Evolutionary conservation across 1,140 invertebrate species (phyloP).

Genomic region (Pissodes strobi): DNA sequence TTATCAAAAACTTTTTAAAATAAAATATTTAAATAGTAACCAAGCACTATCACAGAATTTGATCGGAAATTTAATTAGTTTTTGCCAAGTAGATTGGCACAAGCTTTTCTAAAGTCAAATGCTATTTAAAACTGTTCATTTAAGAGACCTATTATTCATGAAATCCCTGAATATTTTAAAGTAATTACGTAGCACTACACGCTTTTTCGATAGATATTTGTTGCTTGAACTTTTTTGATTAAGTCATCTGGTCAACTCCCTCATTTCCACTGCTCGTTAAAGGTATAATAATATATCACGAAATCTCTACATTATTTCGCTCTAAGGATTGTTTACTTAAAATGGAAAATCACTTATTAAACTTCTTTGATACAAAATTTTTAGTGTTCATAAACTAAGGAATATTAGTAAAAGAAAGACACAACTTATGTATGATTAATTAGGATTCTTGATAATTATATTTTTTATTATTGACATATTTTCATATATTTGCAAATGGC

Average conservation of each 20-base stretch:
- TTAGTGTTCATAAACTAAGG: no score
- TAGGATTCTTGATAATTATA: no score
- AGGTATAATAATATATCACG: slow-evolving; percentile 11
- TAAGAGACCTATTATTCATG: slow-evolving; percentile 24
- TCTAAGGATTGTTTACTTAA: slow-evolving; percentile 12
- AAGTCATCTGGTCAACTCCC: slow-evolving; percentile 13
- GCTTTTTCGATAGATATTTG: slow-evolving; percentile 27
- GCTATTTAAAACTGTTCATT: slow-evolving; percentile 12
- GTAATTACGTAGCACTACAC: slow-evolving; percentile 24
- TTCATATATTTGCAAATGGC: no score
- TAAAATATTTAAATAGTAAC: no score
- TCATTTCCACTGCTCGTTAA: slow-evolving; percentile 4
- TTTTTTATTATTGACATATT: no score
- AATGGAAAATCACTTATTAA: no score
- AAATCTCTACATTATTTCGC: slow-evolving; percentile 2
- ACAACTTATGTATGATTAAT: no score
- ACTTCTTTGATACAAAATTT: no score
- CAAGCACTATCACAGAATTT: no score
- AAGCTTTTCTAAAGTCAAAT: slow-evolving; percentile 22
- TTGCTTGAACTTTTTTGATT: slow-evolving; percentile 25
- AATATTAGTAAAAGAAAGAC: no score
- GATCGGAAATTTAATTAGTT: slow-evolving; percentile 25
- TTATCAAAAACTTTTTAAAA: no score
- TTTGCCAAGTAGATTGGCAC: background rate
- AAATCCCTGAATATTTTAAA: slow-evolving; percentile 20